These are phyloP conservation scores for Heliconius hermathena DNA, from an alignment of 1,140 invertebrate species.

Conservation along the genomic window DNA sequence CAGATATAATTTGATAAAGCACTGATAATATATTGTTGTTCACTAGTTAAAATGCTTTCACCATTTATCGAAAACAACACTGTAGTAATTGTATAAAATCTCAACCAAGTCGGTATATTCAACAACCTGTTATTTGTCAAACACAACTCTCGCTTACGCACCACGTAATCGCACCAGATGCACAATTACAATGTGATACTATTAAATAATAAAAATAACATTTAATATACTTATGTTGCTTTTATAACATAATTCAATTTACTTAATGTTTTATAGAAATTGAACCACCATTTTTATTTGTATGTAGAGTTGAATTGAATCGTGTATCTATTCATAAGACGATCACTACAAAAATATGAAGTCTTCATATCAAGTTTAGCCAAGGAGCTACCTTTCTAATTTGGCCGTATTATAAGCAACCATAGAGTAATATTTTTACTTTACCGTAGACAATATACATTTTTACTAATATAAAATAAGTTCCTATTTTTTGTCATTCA, in stretches of 20 bases:
- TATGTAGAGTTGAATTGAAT: conserved; percentile 77
- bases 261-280: conserved; percentile 64
- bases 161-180: conserved; percentile 64
- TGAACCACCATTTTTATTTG: conserved; percentile 81
- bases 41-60: conserved; percentile 27
- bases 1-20: conserved; percentile 9
- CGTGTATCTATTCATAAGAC: conserved; percentile 66
- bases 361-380: neutral
- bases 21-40: conserved; percentile 19
- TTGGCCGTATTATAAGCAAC: conserved; percentile 36
- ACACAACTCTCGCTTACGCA: conserved; percentile 65
- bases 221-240: conserved; percentile 44
- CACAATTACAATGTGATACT: conserved; percentile 47
- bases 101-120: conserved; percentile 76
- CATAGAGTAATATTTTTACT: conserved; percentile 34
- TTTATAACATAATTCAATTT: conserved; percentile 56
- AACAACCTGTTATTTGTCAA: conserved; percentile 80
- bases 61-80: conserved; percentile 53
- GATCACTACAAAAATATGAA: conserved; percentile 14
- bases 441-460: no score
- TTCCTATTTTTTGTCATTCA: no score
- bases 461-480: no score
- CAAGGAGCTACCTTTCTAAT: conserved; percentile 7
- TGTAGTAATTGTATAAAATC: conserved; percentile 58
- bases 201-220: conserved; percentile 49